These are phyloP conservation scores for Tursiops truncatus DNA, from an alignment of 2,113 vertebrate species.

Conservation along the genomic window DNA sequence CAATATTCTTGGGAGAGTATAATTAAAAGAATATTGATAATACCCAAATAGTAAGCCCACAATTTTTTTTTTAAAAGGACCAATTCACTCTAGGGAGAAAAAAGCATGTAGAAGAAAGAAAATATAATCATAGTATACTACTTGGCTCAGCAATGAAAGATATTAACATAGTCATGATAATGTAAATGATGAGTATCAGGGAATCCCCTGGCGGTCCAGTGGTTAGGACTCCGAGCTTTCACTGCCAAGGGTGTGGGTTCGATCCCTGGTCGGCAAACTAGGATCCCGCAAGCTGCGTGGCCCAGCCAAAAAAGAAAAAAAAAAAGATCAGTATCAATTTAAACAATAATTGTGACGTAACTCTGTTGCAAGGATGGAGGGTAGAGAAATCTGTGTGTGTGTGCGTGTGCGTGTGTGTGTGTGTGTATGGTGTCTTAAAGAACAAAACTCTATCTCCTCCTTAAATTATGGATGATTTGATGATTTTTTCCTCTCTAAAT, in stretches of 20 bases:
- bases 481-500: background rate
- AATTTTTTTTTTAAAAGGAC: background rate
- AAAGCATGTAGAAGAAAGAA: background rate
- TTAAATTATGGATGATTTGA: slow-evolving; percentile 28
- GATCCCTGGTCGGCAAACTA: background rate
- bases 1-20: background rate
- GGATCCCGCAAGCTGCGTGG: too few relatives aligned
- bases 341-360: background rate
- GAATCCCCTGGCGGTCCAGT: background rate
- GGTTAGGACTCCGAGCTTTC: background rate
- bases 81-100: background rate
- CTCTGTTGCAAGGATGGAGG: background rate
- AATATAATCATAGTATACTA: slow-evolving; percentile 7
- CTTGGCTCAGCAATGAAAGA: background rate
- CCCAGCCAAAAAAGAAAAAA: background rate
- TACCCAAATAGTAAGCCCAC: background rate
- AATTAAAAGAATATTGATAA: background rate
- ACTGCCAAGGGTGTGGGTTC: background rate
- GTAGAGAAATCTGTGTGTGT: background rate
- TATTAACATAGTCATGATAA: background rate
- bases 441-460: background rate
- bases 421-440: background rate
- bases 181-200: background rate
- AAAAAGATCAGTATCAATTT: background rate
- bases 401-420: background rate